These are phyloP conservation scores for Lanius ludovicianus DNA, from an alignment of 2,113 vertebrate genomes.

Conservation along the genomic window DNA sequence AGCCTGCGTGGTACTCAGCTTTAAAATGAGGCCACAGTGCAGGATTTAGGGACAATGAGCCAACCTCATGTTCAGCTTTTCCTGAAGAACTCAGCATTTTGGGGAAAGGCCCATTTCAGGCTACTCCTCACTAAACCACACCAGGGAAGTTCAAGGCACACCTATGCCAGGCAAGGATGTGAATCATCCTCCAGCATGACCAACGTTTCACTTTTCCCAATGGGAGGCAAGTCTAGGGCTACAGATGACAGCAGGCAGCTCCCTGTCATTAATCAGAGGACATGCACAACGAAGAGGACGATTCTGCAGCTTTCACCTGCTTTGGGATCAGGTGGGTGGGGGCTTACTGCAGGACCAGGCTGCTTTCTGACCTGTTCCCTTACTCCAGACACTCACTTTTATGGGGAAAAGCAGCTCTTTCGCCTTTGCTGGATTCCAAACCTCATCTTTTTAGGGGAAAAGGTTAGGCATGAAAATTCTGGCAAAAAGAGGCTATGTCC, in stretches of 20 bases:
- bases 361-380: background rate
- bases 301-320: background rate
- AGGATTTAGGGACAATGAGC: background rate
- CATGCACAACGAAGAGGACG: background rate
- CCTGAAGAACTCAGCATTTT: background rate
- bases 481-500: background rate
- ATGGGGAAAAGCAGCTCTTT: background rate
- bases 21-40: background rate
- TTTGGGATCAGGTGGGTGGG: background rate
- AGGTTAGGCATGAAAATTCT: background rate
- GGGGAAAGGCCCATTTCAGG: background rate
- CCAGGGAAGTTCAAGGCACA: background rate
- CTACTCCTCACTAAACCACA: background rate
- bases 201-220: no score
- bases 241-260: background rate
- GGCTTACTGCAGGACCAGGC: background rate
- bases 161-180: background rate
- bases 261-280: background rate
- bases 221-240: background rate
- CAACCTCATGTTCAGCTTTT: background rate
- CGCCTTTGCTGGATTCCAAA: background rate
- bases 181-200: background rate
- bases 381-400: background rate
- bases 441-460: background rate
- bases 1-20: accelerated